A percentile compares a stretch with the other conserved stretches of the same genome.
Conservation (phyloP, 2,113 vertebrate species). For the Oryzias woworae region DNA sequence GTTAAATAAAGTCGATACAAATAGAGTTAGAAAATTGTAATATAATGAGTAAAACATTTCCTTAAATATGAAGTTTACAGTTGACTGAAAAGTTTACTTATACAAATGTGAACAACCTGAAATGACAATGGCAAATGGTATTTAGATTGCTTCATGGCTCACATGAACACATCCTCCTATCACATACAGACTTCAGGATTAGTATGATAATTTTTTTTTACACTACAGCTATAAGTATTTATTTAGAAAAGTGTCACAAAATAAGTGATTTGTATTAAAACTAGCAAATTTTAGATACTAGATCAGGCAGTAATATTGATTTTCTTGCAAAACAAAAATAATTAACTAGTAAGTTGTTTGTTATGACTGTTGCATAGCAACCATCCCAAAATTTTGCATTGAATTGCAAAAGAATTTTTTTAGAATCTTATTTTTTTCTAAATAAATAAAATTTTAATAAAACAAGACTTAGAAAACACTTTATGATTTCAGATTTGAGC, state of each 20-base stretch:
- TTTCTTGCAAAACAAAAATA: not conserved
- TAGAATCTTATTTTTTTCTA: too few species aligned
- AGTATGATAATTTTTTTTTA: conserved; percentile 69
- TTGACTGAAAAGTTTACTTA: conserved; percentile 25
- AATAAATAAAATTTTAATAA: too few species aligned
- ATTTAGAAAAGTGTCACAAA: conserved; percentile 46
- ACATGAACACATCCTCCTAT: conserved; percentile 40
- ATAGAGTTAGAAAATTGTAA: not conserved
- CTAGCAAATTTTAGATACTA: too few species aligned
- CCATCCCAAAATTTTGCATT: too few species aligned
- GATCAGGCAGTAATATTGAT: too few species aligned
- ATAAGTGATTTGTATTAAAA: not conserved
- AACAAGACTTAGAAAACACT: too few species aligned
- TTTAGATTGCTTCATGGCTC: conserved; percentile 42
- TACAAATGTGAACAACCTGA: conserved; percentile 50
- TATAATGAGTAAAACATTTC: not conserved
- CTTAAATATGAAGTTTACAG: not conserved
- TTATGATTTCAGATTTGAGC: too few species aligned
- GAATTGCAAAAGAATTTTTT: too few species aligned
- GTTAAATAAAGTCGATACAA: not conserved
- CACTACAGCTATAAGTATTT: conserved; percentile 66
- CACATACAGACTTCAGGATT: conserved; percentile 41
- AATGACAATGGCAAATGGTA: conserved; percentile 66
- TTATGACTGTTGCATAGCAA: too few species aligned
- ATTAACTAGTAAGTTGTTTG: not conserved